These are phyloP conservation scores for Eristalinus sepulchralis DNA, from an alignment of 2,888 invertebrate species.

Conservation along the genomic window DNA sequence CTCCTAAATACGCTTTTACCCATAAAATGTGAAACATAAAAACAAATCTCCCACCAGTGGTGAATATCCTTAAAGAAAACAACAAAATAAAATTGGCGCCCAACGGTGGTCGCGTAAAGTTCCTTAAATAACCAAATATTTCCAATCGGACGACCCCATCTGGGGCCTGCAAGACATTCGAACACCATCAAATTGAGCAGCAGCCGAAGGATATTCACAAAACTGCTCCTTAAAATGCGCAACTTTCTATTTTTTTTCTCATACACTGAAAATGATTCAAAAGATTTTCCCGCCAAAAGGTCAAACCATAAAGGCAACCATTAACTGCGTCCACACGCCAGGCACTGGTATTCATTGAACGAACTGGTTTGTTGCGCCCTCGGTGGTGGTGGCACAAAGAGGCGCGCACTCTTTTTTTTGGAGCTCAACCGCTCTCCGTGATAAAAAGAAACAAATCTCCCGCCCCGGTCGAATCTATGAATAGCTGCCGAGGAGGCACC, in stretches of 20 bases:
- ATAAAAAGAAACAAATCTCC: background rate
- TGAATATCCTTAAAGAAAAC: no score
- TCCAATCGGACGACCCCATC: background rate
- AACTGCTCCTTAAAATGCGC: background rate
- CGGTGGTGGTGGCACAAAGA: background rate
- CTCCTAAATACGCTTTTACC: no score
- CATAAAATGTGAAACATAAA: no score
- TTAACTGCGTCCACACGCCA: background rate
- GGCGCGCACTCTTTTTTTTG: background rate
- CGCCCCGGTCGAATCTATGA: background rate
- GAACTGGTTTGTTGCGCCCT: background rate
- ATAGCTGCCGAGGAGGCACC: background rate
- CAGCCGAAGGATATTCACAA: background rate
- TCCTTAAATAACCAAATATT: background rate
- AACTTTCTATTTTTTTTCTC: background rate
- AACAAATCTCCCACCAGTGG: no score
- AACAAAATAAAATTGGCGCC: background rate
- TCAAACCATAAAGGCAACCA: background rate
- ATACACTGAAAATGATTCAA: background rate
- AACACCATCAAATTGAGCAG: background rate
- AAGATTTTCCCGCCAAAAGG: background rate
- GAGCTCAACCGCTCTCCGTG: background rate
- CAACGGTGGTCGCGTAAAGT: background rate
- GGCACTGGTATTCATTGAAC: background rate
- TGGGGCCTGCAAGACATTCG: background rate